Conservation (phyloP, 2,113 vertebrate species). For the Gymnorhina tibicen region DNA sequence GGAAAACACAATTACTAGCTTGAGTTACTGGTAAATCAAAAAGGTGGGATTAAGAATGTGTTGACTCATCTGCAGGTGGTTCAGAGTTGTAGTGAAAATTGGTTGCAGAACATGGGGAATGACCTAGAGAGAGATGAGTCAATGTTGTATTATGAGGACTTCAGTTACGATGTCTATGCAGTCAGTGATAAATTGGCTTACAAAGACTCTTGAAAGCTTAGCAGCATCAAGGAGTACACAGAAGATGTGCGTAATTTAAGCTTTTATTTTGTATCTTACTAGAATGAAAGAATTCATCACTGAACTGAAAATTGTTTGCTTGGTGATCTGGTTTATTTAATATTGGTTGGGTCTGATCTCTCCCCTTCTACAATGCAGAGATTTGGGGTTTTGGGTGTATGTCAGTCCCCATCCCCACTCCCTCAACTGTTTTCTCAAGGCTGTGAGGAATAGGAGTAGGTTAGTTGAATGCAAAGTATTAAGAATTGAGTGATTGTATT, state of each 20-base stretch:
- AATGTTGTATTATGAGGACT: background rate
- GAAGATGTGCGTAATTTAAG: background rate
- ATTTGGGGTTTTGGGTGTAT: background rate
- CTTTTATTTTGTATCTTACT: background rate
- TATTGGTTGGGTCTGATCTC: background rate
- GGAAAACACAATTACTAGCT: background rate
- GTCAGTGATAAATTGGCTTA: background rate
- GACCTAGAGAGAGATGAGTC: background rate
- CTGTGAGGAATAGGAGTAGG: background rate
- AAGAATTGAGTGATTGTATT: background rate
- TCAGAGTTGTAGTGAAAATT: background rate
- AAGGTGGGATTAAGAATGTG: background rate
- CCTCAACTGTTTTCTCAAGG: background rate
- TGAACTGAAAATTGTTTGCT: background rate
- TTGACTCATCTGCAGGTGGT: background rate
- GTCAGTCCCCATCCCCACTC: background rate
- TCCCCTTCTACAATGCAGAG: background rate
- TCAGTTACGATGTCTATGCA: rapidly evolving
- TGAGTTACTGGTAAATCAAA: background rate
- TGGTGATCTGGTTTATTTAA: background rate
- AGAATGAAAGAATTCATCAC: background rate
- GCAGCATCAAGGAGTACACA: background rate
- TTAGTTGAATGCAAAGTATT: background rate
- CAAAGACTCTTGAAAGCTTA: background rate
- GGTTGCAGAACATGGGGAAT: background rate